Base-by-base conservation (phyloP, 2,797 vertebrate genomes). In the Argya squamiceps region DNA sequence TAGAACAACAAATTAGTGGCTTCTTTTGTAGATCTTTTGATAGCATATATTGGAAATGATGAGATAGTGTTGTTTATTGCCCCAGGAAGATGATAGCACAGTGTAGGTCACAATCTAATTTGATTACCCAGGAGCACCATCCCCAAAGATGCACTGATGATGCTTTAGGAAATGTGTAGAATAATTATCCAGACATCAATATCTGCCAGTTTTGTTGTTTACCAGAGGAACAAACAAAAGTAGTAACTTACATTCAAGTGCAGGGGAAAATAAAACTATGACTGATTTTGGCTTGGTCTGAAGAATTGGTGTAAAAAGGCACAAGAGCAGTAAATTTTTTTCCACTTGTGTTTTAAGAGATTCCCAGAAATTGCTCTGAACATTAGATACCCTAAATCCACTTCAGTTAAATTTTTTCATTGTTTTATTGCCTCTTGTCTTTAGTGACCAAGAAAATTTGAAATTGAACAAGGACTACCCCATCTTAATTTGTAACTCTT, bases 21-120 rank as follows among this genome's bases (percentile, higher is more conserved):
- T 93, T 60, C 84, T 82, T 52, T 76, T 93, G 73, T 89, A 86
- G 80, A 82, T 92, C 67, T 76, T 79, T 73, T 53, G 73, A 88
- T 90, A 92, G 10, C 2, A 0, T 44, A 18, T 39, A 4, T 18
- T 26, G 59, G 73, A 91, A 95, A 84, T 53, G 12, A 58, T 58
- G 76, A 1, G 9, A 53, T 41, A 30, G 37, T 29, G 60, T 44
- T 75, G 23, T 65, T 87, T 71, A 36, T 89, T 76, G 59, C 63
- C 41, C 19, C 23, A 62, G 60, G 37, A 84, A 34, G n/a, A 27
- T 64, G 75, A 73, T 27, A 77, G 27, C 39, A 41, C 19, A 11
- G 27, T 20, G 50, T 78, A 83, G 79, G 73, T 88, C 79, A 88
- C 73, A 88, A 81, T 73, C 53, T 52, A 65, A 81, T 75, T 47